Base-by-base conservation (phyloP, 2,797 vertebrate genomes). In the Darevskia nairensis region DNA sequence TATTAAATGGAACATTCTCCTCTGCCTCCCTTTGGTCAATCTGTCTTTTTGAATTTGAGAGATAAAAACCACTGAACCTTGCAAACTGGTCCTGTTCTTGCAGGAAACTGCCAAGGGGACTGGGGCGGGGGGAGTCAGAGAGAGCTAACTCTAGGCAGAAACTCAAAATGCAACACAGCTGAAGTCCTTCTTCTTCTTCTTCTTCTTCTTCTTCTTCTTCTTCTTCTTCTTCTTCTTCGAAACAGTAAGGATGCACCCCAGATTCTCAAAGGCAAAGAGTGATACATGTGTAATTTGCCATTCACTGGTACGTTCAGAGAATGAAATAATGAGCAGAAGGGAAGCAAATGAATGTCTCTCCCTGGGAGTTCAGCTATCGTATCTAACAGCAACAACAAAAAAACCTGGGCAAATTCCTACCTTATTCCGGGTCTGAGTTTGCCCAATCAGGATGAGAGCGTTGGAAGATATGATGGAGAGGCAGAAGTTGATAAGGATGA, bases 401-500 rank as follows among this genome's bases (percentile, higher is more conserved):
- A 39, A 44, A 80, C 68, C 1, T 82, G 82, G 82, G 0, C 0
- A 3, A 88, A 32, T 3, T 11, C 95, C 86, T 95, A 99, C 99
- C 97, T 99, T 99, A 93, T 99, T 99, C 80, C 98, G 96, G 39
- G 98, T 99, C 96, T 99, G 99, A 3, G 99, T 99, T 96, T 99
- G 99, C 85, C 99, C 99, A 0, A 99, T 98, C 90, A 99, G 97
- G 93, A 99, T 99, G 90, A 99, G 98, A 1, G 98, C 98, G 0
- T 99, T 99, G 95, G 99, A 99, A 88, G 99, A 99, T 95, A 99
- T 99, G 97, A 99, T 99, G 94, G 99, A 99, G 80, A 99, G 96
- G 96, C 99, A 99, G 97, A 99, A 99, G 97, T 99, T 99, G 94
- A 99, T 99, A 91, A 99, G 98, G 94, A 99, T 99, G 95, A 99